Percentiles rank a stretch among this genome's conserved stretches.
Evolutionary conservation across 2,113 vertebrate species (phyloP).

Genomic region (Cephalopterus ornatus): DNA sequence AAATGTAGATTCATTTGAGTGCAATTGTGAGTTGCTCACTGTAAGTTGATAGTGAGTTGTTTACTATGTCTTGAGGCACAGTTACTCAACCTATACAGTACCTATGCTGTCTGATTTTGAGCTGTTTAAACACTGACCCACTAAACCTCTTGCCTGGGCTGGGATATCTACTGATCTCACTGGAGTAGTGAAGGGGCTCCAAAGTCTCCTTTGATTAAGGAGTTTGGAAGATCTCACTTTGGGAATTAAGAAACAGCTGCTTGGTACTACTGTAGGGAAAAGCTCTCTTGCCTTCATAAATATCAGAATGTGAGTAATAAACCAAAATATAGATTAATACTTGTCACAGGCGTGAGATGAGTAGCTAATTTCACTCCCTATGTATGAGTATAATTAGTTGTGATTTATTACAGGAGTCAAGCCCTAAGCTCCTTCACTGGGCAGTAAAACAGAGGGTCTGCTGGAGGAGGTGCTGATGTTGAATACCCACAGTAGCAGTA

Average conservation of each 20-base stretch:
- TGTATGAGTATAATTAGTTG: slow-evolving; percentile 20
- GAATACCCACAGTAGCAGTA: neutral
- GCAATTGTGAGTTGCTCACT: neutral
- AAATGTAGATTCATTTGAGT: neutral
- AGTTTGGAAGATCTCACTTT: neutral
- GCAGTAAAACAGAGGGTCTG: neutral
- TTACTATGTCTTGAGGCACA: neutral
- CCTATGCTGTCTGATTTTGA: neutral
- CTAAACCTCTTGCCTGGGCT: neutral
- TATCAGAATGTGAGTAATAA: neutral
- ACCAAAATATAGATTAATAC: slow-evolving; percentile 2
- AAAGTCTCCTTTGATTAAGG: neutral
- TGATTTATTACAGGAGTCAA: slow-evolving; percentile 27
- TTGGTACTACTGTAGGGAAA: neutral
- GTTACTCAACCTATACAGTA: neutral
- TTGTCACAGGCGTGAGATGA: slow-evolving; percentile 3
- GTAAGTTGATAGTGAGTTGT: neutral
- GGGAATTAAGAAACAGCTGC: neutral
- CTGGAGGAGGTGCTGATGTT: neutral
- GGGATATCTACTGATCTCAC: neutral
- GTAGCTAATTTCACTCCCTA: slow-evolving; percentile 14
- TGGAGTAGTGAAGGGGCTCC: neutral
- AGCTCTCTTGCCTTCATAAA: neutral
- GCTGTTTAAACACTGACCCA: neutral
- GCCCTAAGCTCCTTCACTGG: neutral